phyloP scores from a whole-genome alignment of 1,140 invertebrate genomes.

The Leptopilina boulardi region DNA sequence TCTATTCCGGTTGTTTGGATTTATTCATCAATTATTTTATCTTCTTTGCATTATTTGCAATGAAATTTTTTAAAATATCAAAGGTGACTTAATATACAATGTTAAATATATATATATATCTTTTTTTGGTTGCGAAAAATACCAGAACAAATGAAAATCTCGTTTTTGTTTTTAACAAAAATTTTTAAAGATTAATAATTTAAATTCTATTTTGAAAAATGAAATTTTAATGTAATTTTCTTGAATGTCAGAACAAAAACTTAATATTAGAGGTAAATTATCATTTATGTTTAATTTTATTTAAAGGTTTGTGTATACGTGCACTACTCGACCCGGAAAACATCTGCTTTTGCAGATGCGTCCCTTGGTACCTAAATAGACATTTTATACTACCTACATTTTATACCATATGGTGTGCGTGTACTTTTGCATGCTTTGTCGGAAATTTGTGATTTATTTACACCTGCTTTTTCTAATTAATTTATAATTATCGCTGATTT shows the following conservation, averaged over 20 bases:
- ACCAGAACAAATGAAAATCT: slow-evolving; percentile 33
- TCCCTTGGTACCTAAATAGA: slow-evolving; percentile 21
- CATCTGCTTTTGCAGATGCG: background rate
- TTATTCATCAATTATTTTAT: slow-evolving; percentile 5
- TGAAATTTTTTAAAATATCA: background rate
- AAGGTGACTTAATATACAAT: background rate
- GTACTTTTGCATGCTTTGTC: slow-evolving; percentile 3
- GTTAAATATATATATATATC: background rate
- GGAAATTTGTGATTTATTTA: background rate
- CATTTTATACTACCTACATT: too few relatives aligned
- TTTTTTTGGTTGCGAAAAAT: too few relatives aligned
- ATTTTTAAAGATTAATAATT: too few relatives aligned
- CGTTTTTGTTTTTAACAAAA: slow-evolving; percentile 39
- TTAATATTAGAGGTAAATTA: slow-evolving; percentile 39
- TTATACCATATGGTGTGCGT: background rate
- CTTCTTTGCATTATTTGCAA: background rate
- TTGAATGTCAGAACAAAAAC: too few relatives aligned
- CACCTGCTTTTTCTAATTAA: slow-evolving; percentile 9
- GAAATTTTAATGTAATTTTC: too few relatives aligned
- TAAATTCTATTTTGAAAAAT: too few relatives aligned
- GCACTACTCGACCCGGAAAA: background rate
- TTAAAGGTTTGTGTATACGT: background rate
- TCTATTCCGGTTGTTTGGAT: slow-evolving; percentile 1
- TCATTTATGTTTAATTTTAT: background rate
- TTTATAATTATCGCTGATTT: background rate